Evolutionary conservation across 2,797 vertebrate genomes (phyloP), one percentile per base, ranked within the genome.

Genomic region (Acrossocheilus fasciatus): DNA sequence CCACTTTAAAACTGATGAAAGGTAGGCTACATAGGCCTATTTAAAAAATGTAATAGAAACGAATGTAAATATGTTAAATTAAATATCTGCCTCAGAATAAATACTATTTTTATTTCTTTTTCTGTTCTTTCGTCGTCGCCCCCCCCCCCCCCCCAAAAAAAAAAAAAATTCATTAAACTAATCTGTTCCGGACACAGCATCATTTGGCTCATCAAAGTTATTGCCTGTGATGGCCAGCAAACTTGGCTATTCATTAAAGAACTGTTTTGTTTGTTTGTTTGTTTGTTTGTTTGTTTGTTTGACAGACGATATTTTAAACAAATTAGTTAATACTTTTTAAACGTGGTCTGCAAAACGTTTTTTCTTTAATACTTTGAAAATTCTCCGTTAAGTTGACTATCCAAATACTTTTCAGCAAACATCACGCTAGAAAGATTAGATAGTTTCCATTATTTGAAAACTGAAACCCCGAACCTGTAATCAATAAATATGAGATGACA

Each of bases 371-470:
- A 39, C 72, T 84, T 5, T 17, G 4, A 66, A 64, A 45, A 50
- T 84, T 30, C 11, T 17, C 43, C 5, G 8, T 50, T 11, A 76
- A 26, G 43, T 84, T 76, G 7, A 41, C 59, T 39, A 0, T 52
- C 57, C 23, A 68, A 77, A 52, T 68, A 68, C 34, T 20, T 83
- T 50, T 30, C 45, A 84, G 43, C 34, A 66, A 68, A 75, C 82
- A 39, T 52, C 2, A 50, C 8, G 30, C 17, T 64, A 62, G 26
- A 62, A 47, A 83, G 8, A 75, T 64, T 30, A 36, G 34, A 34
- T 64, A n/a, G 41, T 23, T 45, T 59, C n/a, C 23, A 11, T 62
- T 73, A 45, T 59, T 66, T 75, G 43, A 75, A 30, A 66, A 39
- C 64, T 64, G 7, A 50, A 50, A n/a, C 11, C 52, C n/a, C n/a